Evolutionary conservation across 1,140 invertebrate genomes (phyloP).

Genomic region (Tyrophagus putrescentiae): DNA sequence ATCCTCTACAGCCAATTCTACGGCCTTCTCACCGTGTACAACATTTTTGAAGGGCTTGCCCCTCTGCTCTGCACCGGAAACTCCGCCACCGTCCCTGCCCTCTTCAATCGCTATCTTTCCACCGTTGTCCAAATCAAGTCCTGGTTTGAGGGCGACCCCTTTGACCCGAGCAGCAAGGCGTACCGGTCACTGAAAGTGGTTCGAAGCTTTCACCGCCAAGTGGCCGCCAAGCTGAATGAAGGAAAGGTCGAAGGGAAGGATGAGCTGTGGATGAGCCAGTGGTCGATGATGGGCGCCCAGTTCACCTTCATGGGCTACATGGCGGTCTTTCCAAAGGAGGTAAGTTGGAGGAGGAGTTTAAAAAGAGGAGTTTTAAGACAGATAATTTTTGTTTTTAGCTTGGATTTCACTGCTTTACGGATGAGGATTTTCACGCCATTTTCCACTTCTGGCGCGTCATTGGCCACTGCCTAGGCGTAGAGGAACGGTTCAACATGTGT

Average conservation of each 20-base stretch:
- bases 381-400: constrained; percentile 34
- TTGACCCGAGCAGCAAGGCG: constrained; percentile 33
- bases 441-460: constrained; percentile 68
- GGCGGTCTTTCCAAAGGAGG: constrained; percentile 43
- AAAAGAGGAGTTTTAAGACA: neutral
- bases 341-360: constrained; percentile 17
- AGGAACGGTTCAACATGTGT: constrained; percentile 53
- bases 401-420: constrained; percentile 40
- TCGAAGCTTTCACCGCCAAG: constrained; percentile 34
- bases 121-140: constrained; percentile 52
- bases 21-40: neutral
- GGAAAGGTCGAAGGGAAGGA: constrained; percentile 22
- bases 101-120: constrained; percentile 57
- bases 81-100: constrained; percentile 37
- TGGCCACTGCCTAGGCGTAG: constrained; percentile 61
- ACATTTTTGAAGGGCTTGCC: constrained; percentile 10
- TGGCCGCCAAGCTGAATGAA: constrained; percentile 32
- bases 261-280: constrained; percentile 43
- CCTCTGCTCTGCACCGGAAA: constrained; percentile 37
- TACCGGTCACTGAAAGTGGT: constrained; percentile 37
- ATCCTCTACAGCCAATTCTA: too few relatives aligned
- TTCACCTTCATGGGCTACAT: constrained; percentile 56
- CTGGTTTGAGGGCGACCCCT: constrained; percentile 55
- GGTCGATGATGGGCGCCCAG: constrained; percentile 60
- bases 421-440: constrained; percentile 50